Conservation (phyloP, 2,888 invertebrate species). For the Alloplasta piceator region DNA sequence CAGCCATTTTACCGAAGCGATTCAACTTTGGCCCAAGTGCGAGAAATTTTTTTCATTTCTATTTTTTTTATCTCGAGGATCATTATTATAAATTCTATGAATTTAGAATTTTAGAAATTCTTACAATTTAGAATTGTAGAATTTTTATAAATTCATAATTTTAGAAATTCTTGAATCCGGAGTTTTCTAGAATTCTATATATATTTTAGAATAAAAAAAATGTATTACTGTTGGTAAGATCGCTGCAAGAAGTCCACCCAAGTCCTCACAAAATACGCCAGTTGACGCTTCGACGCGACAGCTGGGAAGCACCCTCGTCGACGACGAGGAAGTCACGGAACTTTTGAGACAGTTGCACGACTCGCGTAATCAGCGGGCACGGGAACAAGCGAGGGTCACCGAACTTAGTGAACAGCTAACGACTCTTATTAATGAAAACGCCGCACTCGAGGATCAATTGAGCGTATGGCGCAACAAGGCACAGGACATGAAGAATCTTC, state of each 20-base stretch:
- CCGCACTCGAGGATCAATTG: constrained; percentile 88
- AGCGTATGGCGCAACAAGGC: constrained; percentile 87
- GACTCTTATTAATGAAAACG: constrained; percentile 89
- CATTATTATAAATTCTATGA: too few species aligned
- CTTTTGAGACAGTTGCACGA: constrained; percentile 90
- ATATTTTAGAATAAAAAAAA: too few species aligned
- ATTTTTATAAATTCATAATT: too few species aligned
- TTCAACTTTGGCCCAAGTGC: too few species aligned
- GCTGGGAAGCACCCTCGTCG: constrained; percentile 63
- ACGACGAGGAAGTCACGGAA: constrained; percentile 83
- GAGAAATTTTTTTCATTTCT: too few species aligned
- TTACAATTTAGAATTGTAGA: too few species aligned
- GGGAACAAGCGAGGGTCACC: constrained; percentile 89
- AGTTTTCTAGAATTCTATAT: too few species aligned
- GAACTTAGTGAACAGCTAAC: constrained; percentile 92
- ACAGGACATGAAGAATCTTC: constrained; percentile 91
- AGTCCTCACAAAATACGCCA: constrained; percentile 56
- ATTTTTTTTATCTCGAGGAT: too few species aligned
- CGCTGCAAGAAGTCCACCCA: constrained; percentile 72
- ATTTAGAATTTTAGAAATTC: too few species aligned
- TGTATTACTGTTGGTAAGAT: constrained; percentile 66
- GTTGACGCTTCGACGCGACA: constrained; percentile 67
- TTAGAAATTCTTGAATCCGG: too few species aligned
- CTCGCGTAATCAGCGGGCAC: constrained; percentile 87
- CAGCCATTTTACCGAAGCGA: too few species aligned